These are phyloP conservation scores for Drosophila pseudoobscura DNA, from an alignment of 1,140 invertebrate species.

Conservation along the genomic window DNA sequence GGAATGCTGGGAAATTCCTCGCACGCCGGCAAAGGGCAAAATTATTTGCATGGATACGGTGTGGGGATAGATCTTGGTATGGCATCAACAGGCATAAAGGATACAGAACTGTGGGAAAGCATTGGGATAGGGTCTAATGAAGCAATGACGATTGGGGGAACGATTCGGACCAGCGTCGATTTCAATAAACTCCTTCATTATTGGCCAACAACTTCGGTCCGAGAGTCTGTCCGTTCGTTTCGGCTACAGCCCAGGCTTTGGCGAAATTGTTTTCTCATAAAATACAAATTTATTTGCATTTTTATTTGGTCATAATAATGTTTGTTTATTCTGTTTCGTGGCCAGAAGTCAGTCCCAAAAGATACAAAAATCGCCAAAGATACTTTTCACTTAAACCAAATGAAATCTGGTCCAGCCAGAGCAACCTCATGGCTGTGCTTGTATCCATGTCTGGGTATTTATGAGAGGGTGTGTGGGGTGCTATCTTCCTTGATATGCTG, in stretches of 20 bases:
- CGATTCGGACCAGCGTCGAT: constrained; percentile 55
- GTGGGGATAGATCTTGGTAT: constrained; percentile 3
- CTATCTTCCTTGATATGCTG: constrained; percentile 65
- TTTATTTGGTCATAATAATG: constrained; percentile 78
- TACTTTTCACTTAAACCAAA: constrained; percentile 10
- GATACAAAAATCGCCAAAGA: constrained; percentile 48
- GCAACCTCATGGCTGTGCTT: too few relatives aligned
- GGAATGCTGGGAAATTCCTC: constrained; percentile 65
- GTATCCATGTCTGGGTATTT: too few relatives aligned
- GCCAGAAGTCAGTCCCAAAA: constrained; percentile 64
- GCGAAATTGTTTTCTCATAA: constrained; percentile 79
- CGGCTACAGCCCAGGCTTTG: constrained; percentile 28
- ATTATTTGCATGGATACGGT: constrained; percentile 62
- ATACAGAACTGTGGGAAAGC: constrained; percentile 2
- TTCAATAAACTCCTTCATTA: constrained; percentile 80
- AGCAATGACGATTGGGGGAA: constrained; percentile 66
- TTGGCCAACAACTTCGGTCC: constrained; percentile 38
- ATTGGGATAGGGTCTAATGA: constrained; percentile 39
- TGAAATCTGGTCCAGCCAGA: constrained; percentile 41
- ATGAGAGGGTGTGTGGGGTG: constrained; percentile 23
- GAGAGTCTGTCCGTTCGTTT: constrained; percentile 26
- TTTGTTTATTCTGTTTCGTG: constrained; percentile 69
- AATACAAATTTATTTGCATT: constrained; percentile 81
- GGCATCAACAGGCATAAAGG: constrained; percentile 66
- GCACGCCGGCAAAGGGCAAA: constrained; percentile 59